Conservation (phyloP, 2,113 vertebrate species). For the Thamnophis sirtalis region DNA sequence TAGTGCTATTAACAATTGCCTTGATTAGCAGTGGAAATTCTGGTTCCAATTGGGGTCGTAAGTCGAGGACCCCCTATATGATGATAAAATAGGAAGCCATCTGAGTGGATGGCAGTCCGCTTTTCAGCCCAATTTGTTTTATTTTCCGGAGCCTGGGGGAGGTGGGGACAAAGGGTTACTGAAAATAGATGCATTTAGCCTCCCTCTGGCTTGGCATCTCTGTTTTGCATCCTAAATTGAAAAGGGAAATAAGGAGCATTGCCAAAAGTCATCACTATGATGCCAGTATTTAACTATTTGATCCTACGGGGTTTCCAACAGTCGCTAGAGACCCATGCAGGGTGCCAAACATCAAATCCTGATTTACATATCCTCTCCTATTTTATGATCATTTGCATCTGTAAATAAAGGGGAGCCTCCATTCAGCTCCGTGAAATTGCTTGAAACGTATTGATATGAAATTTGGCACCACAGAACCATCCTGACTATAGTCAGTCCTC, state of each 20-base stretch:
- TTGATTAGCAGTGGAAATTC: too few species aligned
- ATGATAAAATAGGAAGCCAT: background rate
- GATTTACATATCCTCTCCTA: background rate
- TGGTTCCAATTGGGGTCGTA: too few species aligned
- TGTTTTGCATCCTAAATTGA: background rate
- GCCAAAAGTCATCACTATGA: background rate
- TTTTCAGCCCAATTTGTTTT: background rate
- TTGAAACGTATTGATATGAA: background rate
- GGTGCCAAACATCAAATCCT: background rate
- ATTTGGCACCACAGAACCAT: background rate
- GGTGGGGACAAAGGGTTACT: background rate
- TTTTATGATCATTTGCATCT: background rate
- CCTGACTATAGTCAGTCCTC: too few species aligned
- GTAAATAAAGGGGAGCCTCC: background rate
- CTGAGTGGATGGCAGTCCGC: background rate
- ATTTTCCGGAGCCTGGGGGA: background rate
- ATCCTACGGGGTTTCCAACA: background rate
- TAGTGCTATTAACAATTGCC: too few species aligned
- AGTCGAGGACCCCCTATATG: background rate
- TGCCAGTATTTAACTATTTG: background rate
- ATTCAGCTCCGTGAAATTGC: background rate
- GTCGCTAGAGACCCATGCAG: background rate
- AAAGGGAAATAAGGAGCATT: background rate
- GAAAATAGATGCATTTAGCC: background rate
- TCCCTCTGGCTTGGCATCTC: background rate